phyloP scores from a whole-genome alignment of 2,888 invertebrate genomes.

The Dasypogon diadema region DNA sequence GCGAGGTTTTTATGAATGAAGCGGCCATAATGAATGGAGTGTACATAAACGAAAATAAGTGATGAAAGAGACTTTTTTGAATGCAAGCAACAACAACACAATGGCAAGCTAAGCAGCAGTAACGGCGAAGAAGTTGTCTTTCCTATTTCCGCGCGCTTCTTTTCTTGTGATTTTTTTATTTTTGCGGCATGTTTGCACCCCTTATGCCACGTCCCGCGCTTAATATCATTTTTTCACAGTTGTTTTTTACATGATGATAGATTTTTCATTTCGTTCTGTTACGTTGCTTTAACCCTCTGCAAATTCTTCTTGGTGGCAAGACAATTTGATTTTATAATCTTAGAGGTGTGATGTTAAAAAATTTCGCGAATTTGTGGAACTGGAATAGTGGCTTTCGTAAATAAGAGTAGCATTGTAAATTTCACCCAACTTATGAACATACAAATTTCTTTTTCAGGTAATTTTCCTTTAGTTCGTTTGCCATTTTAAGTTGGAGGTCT shows the following conservation, averaged over 20 bases:
- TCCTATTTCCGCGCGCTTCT: conserved; percentile 5
- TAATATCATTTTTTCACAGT: conserved; percentile 15
- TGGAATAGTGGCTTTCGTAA: too few species aligned
- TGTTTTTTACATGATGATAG: neutral
- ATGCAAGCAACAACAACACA: conserved; percentile 17
- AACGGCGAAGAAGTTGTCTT: conserved; percentile 10
- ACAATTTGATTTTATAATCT: too few species aligned
- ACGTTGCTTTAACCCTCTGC: too few species aligned
- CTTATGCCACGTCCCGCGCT: conserved; percentile 17
- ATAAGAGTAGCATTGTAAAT: too few species aligned
- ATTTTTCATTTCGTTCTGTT: neutral
- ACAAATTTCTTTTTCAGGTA: too few species aligned
- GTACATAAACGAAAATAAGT: conserved; percentile 51
- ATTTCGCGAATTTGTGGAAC: too few species aligned
- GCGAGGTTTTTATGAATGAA: conserved; percentile 59
- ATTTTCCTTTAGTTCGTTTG: too few species aligned
- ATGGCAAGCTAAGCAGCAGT: neutral
- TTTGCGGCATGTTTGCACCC: conserved; percentile 4
- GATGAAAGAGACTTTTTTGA: conserved; percentile 48
- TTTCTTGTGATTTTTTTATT: neutral
- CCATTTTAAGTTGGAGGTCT: too few species aligned
- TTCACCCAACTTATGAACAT: too few species aligned
- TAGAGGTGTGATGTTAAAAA: too few species aligned
- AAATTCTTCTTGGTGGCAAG: too few species aligned
- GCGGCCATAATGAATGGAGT: conserved; percentile 58